Conservation (phyloP, 2,797 vertebrate genomes). For the Onychomys leucogaster region DNA sequence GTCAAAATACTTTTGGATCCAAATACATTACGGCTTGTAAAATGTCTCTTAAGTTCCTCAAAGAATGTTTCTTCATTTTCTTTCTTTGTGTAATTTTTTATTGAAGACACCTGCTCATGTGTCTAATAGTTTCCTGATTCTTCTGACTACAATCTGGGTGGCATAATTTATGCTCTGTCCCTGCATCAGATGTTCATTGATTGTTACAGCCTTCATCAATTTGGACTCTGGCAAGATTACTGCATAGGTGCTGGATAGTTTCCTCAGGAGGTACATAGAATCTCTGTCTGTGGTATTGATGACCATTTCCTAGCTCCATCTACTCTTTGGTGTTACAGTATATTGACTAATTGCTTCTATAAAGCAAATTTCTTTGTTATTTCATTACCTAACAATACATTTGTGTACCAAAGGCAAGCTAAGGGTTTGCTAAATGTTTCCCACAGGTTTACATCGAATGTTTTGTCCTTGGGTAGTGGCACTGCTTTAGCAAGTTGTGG, state of each 20-base stretch:
- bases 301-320: not conserved
- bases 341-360: not conserved
- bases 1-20: not conserved
- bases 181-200: not conserved
- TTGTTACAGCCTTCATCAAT: slow-evolving; percentile 1
- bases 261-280: not conserved
- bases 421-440: not conserved
- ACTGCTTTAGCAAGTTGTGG: not conserved
- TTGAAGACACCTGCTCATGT: slow-evolving; percentile 6
- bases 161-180: not conserved
- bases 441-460: not conserved
- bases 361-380: not conserved
- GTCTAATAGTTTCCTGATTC: not conserved
- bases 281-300: not conserved
- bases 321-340: not conserved
- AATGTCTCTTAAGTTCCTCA: slow-evolving; percentile 5
- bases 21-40: not conserved
- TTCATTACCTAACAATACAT: not conserved
- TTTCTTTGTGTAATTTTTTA: slow-evolving; percentile 10
- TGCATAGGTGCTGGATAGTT: not conserved
- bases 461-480: not conserved
- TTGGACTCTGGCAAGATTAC: slow-evolving; percentile 19
- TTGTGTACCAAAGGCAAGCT: not conserved
- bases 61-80: not conserved
- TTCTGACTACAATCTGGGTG: not conserved